Evolutionary conservation across 1,140 invertebrate species (phyloP).

Genomic region (Microplitis mediator): DNA sequence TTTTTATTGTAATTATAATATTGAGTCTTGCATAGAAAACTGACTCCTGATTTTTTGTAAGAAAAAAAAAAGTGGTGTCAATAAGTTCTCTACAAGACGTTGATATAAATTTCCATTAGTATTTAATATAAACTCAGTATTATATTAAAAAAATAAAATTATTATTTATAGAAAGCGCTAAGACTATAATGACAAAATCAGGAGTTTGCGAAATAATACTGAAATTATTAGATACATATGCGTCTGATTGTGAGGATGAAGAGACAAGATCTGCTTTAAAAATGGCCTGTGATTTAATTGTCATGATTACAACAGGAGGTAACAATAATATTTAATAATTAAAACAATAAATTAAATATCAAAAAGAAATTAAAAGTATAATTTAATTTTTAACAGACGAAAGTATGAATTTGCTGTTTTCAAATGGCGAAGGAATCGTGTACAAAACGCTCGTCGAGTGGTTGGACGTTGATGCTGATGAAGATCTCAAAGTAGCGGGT

Average conservation of each 20-base stretch:
- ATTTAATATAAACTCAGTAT: too few species aligned
- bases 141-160: slow-evolving; percentile 19
- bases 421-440: slow-evolving; percentile 72
- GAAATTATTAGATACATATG: slow-evolving; percentile 75
- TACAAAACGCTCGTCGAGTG: slow-evolving; percentile 77
- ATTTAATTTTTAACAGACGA: slow-evolving; percentile 68
- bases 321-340: slow-evolving; percentile 39
- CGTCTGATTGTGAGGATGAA: slow-evolving; percentile 65
- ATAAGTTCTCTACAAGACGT: too few species aligned
- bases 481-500: slow-evolving; percentile 79
- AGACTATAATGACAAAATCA: slow-evolving; percentile 74
- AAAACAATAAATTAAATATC: slow-evolving; percentile 12
- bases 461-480: slow-evolving; percentile 70
- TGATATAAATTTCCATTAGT: too few species aligned
- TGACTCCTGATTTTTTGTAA: too few species aligned
- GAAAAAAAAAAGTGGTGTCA: too few species aligned
- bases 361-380: slow-evolving; percentile 12
- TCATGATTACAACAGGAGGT: slow-evolving; percentile 85
- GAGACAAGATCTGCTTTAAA: slow-evolving; percentile 78
- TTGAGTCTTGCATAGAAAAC: too few species aligned
- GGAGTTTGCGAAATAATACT: slow-evolving; percentile 78
- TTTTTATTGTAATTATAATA: neutral
- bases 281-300: slow-evolving; percentile 83
- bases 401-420: slow-evolving; percentile 82
- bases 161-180: slow-evolving; percentile 71